These are phyloP conservation scores for Pammene fasciana DNA, from an alignment of 2,888 invertebrate genomes.

Conservation along the genomic window DNA sequence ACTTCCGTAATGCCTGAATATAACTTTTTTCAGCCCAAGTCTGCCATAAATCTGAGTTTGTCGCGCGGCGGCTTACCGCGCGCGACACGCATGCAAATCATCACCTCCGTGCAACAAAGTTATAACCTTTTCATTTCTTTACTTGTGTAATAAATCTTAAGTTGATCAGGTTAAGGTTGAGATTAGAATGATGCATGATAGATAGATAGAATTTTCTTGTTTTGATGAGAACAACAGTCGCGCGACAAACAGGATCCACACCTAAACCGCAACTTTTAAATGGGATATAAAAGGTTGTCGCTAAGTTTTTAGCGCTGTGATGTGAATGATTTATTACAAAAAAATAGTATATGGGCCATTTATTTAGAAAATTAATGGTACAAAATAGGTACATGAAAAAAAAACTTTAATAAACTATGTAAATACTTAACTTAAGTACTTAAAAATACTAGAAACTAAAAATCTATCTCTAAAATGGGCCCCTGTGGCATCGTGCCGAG, in stretches of 20 bases:
- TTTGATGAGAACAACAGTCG: slow-evolving; percentile 58
- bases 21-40: slow-evolving; percentile 25
- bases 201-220: background rate
- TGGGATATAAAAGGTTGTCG: slow-evolving; percentile 33
- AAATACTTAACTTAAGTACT: no score
- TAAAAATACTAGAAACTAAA: no score
- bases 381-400: no score
- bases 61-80: slow-evolving; percentile 48
- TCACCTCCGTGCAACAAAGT: slow-evolving; percentile 42
- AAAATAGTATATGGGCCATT: no score
- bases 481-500: no score
- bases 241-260: slow-evolving; percentile 58
- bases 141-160: background rate
- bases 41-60: slow-evolving; percentile 76
- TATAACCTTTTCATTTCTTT: background rate
- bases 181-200: background rate
- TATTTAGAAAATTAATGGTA: no score
- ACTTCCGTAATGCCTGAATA: slow-evolving; percentile 7
- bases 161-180: background rate
- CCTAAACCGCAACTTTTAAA: slow-evolving; percentile 44
- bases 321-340: slow-evolving; percentile 24
- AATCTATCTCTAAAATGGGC: no score
- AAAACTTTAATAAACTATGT: no score
- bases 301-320: slow-evolving; percentile 22
- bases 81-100: slow-evolving; percentile 64